These are phyloP conservation scores for Neolamprologus hecqui DNA, from an alignment of 2,113 vertebrate genomes.

Conservation along the genomic window DNA sequence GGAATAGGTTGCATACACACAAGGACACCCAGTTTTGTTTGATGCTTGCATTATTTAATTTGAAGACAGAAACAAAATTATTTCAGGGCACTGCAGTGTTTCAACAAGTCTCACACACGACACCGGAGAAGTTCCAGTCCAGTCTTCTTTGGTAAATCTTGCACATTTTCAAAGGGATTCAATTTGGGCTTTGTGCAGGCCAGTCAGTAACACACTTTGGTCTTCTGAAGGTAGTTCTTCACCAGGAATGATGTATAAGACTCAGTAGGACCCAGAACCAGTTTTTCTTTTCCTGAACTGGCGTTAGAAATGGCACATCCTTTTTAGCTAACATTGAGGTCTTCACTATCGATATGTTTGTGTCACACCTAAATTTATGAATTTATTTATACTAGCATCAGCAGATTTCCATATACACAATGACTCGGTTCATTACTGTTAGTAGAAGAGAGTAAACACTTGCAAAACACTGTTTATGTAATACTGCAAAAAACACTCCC, in stretches of 20 bases:
- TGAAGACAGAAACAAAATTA: background rate
- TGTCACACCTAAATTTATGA: background rate
- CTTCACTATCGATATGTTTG: background rate
- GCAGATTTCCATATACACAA: background rate
- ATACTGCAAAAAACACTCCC: background rate
- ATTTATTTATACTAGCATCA: background rate
- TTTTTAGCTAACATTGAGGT: background rate
- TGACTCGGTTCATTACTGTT: background rate
- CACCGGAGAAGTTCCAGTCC: background rate
- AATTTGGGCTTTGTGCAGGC: background rate
- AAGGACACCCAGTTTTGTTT: background rate
- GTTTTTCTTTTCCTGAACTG: background rate
- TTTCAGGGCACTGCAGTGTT: background rate
- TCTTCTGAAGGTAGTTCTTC: background rate
- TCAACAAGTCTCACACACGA: background rate
- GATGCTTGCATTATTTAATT: background rate
- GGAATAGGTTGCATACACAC: background rate
- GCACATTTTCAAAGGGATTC: background rate
- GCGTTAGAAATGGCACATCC: background rate
- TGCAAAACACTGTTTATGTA: background rate
- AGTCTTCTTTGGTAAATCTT: background rate
- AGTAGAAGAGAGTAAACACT: background rate
- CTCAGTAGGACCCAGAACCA: background rate
- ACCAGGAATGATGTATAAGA: background rate
- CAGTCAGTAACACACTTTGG: background rate